Evolutionary conservation across 2,797 vertebrate genomes (phyloP).

Genomic region (Catostomus latipinnis): DNA sequence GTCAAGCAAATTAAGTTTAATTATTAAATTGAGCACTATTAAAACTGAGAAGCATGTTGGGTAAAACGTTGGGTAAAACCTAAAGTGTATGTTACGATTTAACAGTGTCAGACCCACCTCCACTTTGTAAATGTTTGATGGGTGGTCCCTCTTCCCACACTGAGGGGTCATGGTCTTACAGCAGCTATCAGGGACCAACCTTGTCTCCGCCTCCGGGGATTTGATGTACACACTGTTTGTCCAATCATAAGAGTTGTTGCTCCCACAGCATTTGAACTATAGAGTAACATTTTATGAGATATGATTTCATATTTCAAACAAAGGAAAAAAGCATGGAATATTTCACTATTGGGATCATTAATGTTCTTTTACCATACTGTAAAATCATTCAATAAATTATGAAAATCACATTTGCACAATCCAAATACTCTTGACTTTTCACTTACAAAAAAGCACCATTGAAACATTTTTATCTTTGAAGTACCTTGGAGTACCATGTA

Average conservation of each 20-base stretch:
- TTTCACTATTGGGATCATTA: not conserved
- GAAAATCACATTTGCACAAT: too few relatives aligned
- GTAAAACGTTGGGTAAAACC: not conserved
- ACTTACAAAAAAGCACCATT: too few relatives aligned
- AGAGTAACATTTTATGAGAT: not conserved
- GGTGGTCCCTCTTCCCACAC: conserved; percentile 84
- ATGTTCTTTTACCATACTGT: not conserved
- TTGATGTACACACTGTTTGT: conserved; percentile 74
- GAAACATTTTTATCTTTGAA: too few relatives aligned
- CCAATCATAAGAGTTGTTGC: conserved; percentile 86
- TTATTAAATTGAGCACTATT: conserved; percentile 1
- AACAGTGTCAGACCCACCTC: conserved; percentile 76
- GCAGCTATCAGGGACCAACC: conserved; percentile 88
- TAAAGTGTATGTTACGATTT: not conserved
- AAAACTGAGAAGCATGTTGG: conserved; percentile 3
- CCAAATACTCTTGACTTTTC: too few relatives aligned
- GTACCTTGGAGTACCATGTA: too few relatives aligned
- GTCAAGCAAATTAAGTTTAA: conserved; percentile 2
- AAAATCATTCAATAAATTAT: too few relatives aligned
- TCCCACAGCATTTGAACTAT: conserved; percentile 90
- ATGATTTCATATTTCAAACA: not conserved
- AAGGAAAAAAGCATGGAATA: not conserved
- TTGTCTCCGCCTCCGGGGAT: conserved; percentile 65
- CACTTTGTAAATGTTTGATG: conserved; percentile 90
- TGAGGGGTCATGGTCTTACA: conserved; percentile 82